phyloP scores from a whole-genome alignment of 2,113 vertebrate species.

The Labrus mixtus region DNA sequence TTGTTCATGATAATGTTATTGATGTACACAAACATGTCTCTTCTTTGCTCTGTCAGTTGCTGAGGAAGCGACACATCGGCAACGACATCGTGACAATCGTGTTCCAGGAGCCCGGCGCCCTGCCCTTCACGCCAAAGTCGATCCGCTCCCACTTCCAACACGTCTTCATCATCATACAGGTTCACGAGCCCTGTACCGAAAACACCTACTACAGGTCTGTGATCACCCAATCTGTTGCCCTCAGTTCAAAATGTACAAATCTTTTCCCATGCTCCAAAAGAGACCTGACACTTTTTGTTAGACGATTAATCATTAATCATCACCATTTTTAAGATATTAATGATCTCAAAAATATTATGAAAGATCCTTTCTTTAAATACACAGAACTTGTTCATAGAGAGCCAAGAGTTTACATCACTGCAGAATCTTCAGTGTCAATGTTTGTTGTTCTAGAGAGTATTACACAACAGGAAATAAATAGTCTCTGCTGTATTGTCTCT shows the following conservation, averaged over 20 bases:
- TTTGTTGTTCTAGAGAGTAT: slow-evolving; percentile 24
- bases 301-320: neutral
- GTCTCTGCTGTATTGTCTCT: slow-evolving; percentile 19
- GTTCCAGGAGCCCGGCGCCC: slow-evolving; percentile 92
- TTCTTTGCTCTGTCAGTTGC: slow-evolving; percentile 78
- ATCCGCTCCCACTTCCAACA: slow-evolving; percentile 95
- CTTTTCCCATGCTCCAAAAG: neutral
- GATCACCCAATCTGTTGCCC: neutral
- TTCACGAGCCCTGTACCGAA: slow-evolving; percentile 84
- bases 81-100: slow-evolving; percentile 94
- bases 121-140: slow-evolving; percentile 90
- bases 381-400: neutral
- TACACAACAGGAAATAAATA: slow-evolving; percentile 30
- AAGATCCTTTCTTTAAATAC: too few species aligned
- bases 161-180: slow-evolving; percentile 90
- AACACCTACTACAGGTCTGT: slow-evolving; percentile 89
- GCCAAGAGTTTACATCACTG: neutral
- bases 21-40: neutral
- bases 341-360: too few species aligned
- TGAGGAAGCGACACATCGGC: slow-evolving; percentile 93
- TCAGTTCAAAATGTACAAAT: neutral
- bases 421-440: slow-evolving; percentile 1
- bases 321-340: too few species aligned
- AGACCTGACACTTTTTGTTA: neutral
- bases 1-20: too few species aligned